Evolutionary conservation across 2,888 invertebrate genomes (phyloP).

Genomic region (Drosophila ustulata): DNA sequence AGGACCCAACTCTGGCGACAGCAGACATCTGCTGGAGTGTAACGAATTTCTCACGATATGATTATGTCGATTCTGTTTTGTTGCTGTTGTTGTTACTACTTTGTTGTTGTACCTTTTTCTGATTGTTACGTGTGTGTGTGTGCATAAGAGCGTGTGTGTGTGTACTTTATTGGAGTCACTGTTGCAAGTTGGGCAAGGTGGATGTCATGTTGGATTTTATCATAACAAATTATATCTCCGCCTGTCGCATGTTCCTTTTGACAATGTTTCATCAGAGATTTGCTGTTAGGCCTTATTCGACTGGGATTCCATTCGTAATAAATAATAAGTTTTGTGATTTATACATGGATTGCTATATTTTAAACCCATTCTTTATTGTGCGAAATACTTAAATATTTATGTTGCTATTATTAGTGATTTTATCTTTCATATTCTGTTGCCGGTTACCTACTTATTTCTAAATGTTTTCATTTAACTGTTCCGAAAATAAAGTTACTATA

Average conservation of each 20-base stretch:
- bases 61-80: conserved; percentile 81
- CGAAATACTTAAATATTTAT: not conserved
- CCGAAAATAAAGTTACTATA: no score
- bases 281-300: not conserved
- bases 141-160: not conserved
- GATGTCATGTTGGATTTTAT: conserved; percentile 60
- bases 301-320: not conserved
- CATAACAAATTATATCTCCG: conserved; percentile 52
- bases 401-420: no score
- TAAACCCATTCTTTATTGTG: not conserved
- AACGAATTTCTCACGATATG: conserved; percentile 85
- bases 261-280: conserved; percentile 34
- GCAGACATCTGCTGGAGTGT: conserved; percentile 79
- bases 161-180: conserved; percentile 19
- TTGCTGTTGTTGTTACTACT: conserved; percentile 58
- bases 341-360: conserved; percentile 19
- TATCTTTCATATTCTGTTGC: no score
- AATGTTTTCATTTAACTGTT: no score
- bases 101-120: conserved; percentile 44
- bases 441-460: no score
- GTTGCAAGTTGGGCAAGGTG: conserved; percentile 60
- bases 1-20: conserved; percentile 52
- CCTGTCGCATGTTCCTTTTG: conserved; percentile 18
- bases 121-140: conserved; percentile 24
- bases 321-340: conserved; percentile 1